Evolutionary conservation across 2,113 vertebrate species (phyloP).

Genomic region (Probosciger aterrimus): DNA sequence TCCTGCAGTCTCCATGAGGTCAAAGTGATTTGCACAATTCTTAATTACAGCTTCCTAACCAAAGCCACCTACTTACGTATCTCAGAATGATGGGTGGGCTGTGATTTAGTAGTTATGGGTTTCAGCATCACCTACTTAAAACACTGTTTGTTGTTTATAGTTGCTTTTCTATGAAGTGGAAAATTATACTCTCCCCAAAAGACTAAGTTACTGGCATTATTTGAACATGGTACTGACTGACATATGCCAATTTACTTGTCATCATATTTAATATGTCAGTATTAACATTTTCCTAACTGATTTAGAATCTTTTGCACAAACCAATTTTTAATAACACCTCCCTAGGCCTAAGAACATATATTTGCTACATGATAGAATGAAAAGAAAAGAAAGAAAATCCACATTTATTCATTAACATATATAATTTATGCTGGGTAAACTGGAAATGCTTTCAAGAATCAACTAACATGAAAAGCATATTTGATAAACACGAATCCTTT

Average conservation of each 20-base stretch:
- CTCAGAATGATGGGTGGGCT: slow-evolving; percentile 13
- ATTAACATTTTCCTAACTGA: slow-evolving; percentile 42
- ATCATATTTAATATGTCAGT: not conserved
- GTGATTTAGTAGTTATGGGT: slow-evolving; percentile 58
- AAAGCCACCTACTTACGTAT: not conserved
- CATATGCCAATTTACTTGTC: slow-evolving; percentile 59
- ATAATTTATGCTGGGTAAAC: slow-evolving; percentile 9
- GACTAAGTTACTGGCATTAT: slow-evolving; percentile 23
- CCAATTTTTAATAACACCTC: not conserved
- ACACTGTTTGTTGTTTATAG: slow-evolving; percentile 56
- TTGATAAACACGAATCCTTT: slow-evolving; percentile 25
- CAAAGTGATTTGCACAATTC: not conserved
- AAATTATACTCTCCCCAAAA: slow-evolving; percentile 45
- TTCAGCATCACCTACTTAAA: slow-evolving; percentile 47
- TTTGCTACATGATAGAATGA: not conserved
- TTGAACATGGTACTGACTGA: slow-evolving; percentile 27
- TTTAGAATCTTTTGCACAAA: not conserved
- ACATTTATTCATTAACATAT: not conserved
- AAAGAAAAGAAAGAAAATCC: not conserved
- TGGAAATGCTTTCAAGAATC: slow-evolving; percentile 2
- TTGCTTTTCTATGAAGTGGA: slow-evolving; percentile 27
- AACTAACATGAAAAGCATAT: slow-evolving; percentile 27
- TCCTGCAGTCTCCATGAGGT: not conserved
- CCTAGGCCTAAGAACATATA: not conserved
- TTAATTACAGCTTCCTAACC: not conserved